Base-by-base conservation (phyloP, 2,113 vertebrate species). In the Micronisus gabar region DNA sequence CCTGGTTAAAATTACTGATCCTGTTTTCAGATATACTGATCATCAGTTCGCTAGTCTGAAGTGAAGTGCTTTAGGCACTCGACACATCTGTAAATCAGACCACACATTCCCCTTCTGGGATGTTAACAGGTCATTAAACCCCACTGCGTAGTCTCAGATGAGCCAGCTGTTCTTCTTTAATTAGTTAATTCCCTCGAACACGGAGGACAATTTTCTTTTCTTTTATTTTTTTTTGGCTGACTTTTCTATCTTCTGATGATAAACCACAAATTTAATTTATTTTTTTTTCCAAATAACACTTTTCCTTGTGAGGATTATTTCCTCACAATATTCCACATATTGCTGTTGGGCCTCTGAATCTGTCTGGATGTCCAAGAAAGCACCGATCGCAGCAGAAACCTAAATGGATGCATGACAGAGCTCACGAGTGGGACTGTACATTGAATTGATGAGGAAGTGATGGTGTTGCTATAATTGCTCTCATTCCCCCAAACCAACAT, bases 351-450 rank as follows among this genome's bases (percentile, higher is more conserved):
- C 9, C 3, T 72, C 43, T 78, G 65, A 50, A 78, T 62, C 17
- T 40, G 3, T 41, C 25, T 53, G 25, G 19, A n/a, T 62, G 11
- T 70, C 48, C 63, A 66, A 76, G 43, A 56, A 9, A 83, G 8
- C 10, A 25, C 5, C 18, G 41, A 86, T 48, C 11, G 5, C n/a
- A 62, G 19, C 5, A 66, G 50, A 84, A 84, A 16, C 2, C 8
- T 65, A 53, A 32, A 48, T 36, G 13, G 43, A 9, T 27, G 15
- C 2, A 10, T 22, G 18, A 36, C 11, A 29, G 14, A 81, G 4
- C 1, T 84, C 29, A 58, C 4, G 3, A 38, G 7, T n/a, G 36
- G 12, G 9, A 32, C 15, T 61, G 10, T 26, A 34, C 1, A 2
- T 5, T 32, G 34, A 73, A 48, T 12, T 81, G 8, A 10, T 40